Conservation (phyloP, 2,113 vertebrate species). For the Brachyistius frenatus region DNA sequence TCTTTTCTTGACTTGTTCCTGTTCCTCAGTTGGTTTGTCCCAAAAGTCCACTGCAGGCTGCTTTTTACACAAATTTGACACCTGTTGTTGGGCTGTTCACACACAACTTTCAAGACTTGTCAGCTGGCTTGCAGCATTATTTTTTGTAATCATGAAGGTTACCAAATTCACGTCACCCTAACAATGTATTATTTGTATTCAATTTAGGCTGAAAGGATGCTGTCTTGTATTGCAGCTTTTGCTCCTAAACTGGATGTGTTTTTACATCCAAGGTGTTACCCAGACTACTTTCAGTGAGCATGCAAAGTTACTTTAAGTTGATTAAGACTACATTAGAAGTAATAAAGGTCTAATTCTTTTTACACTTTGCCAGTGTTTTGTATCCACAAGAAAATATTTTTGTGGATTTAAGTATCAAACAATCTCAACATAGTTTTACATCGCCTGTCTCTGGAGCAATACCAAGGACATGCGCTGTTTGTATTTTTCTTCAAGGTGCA, state of each 20-base stretch:
- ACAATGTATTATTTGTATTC: background rate
- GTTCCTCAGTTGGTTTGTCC: background rate
- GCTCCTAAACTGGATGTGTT: background rate
- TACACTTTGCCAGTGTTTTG: too few relatives aligned
- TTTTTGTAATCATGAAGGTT: background rate
- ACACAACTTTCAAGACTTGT: background rate
- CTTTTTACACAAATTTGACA: background rate
- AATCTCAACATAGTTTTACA: too few relatives aligned
- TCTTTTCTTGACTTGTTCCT: background rate
- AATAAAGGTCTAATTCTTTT: background rate
- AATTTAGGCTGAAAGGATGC: background rate
- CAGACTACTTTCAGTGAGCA: background rate
- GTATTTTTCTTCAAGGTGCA: too few relatives aligned
- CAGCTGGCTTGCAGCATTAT: background rate
- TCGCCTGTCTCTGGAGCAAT: too few relatives aligned
- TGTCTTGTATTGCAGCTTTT: background rate
- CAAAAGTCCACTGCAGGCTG: background rate
- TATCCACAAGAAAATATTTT: too few relatives aligned
- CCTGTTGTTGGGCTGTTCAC: background rate
- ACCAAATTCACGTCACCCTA: background rate
- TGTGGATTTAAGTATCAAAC: too few relatives aligned
- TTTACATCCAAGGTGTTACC: slow-evolving; percentile 3
- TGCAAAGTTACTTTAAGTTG: slow-evolving; percentile 4
- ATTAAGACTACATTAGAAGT: background rate
- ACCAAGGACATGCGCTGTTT: too few relatives aligned